Evolutionary conservation across 2,113 vertebrate species (phyloP).

Genomic region (Campylomormyrus tamandua): DNA sequence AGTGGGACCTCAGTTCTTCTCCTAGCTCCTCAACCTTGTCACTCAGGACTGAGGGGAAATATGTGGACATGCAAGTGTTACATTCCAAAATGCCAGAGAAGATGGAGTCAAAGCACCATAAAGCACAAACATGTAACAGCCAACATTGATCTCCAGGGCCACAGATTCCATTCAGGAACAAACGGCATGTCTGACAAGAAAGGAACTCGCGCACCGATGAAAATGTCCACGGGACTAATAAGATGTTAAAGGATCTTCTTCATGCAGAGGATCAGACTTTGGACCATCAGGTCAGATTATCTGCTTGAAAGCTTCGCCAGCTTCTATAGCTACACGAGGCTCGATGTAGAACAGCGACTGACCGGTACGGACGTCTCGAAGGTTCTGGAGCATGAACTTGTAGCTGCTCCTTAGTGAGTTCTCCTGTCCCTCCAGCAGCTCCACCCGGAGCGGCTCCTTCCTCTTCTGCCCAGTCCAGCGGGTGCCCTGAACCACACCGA

Average conservation of each 20-base stretch:
- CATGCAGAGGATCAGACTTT: neutral
- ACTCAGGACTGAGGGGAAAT: constrained; percentile 55
- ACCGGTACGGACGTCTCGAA: constrained; percentile 74
- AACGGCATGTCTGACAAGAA: neutral
- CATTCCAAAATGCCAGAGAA: neutral
- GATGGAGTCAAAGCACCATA: neutral
- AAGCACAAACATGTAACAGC: neutral
- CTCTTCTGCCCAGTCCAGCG: constrained; percentile 65
- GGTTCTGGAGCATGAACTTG: constrained; percentile 87
- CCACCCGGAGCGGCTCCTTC: constrained; percentile 38
- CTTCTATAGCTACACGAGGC: neutral
- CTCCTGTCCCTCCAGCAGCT: constrained; percentile 49
- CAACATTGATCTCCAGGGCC: neutral
- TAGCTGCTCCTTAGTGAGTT: constrained; percentile 59
- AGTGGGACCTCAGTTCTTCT: constrained; percentile 58
- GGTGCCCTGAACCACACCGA: constrained; percentile 57
- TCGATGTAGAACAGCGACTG: neutral
- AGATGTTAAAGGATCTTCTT: neutral
- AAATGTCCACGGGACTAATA: neutral
- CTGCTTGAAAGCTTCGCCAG: neutral
- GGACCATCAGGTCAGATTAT: neutral
- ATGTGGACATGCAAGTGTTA: neutral
- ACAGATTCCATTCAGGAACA: neutral
- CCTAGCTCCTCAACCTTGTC: constrained; percentile 79
- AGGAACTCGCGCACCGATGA: neutral